Evolutionary conservation across 2,797 vertebrate species (phyloP).

Genomic region (Scyliorhinus canicula): DNA sequence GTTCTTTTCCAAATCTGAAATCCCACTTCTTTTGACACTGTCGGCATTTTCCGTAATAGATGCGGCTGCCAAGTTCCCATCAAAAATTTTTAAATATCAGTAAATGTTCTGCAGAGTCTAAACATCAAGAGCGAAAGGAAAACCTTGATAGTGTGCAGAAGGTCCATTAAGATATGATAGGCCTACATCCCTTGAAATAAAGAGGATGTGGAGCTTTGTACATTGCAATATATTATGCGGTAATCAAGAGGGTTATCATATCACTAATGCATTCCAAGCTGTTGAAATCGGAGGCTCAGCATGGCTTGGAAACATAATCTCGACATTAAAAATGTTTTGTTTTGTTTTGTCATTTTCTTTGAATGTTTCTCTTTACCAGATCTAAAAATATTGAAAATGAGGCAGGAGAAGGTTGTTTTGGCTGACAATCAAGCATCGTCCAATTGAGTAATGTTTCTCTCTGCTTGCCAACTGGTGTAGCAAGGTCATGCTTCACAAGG

Average conservation of each 20-base stretch:
- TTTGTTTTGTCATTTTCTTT: no score
- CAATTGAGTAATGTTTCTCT: no score
- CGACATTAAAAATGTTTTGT: no score
- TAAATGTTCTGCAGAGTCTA: background rate
- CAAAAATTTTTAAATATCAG: background rate
- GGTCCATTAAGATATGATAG: slow-evolving; percentile 16
- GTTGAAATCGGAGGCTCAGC: background rate
- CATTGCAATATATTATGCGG: background rate
- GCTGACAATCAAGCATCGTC: no score
- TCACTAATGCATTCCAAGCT: background rate
- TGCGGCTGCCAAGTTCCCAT: background rate
- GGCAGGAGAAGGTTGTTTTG: no score
- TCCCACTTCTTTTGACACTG: background rate
- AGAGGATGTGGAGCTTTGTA: background rate
- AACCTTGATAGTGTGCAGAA: slow-evolving; percentile 8
- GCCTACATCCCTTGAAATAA: background rate
- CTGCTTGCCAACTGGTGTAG: no score
- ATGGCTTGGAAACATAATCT: background rate
- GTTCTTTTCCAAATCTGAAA: no score
- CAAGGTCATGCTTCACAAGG: no score
- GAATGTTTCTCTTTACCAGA: no score
- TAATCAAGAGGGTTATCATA: background rate
- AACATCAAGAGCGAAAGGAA: background rate
- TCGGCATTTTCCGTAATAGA: background rate
- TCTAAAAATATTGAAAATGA: no score